Percentiles rank a stretch among this genome's conserved stretches.
These are phyloP conservation scores for Rhynchonycteris naso DNA, from an alignment of 2,797 vertebrate species.

Conservation along the genomic window DNA sequence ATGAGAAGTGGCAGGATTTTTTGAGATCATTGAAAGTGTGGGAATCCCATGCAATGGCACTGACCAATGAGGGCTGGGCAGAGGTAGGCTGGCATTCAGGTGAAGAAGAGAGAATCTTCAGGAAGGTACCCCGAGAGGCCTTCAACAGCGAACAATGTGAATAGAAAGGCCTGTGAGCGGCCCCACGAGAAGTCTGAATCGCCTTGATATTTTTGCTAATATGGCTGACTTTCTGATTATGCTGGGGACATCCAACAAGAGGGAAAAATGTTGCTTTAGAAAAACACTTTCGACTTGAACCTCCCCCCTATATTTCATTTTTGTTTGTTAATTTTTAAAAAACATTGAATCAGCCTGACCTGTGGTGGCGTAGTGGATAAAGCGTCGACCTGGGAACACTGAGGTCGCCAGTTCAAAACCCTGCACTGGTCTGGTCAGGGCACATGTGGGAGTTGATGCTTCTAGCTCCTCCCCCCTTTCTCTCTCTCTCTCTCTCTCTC, in stretches of 20 bases:
- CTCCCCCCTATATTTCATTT: background rate
- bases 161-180: background rate
- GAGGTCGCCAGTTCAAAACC: too few relatives aligned
- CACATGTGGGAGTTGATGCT: too few relatives aligned
- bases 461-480: too few relatives aligned
- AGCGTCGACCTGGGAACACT: too few relatives aligned
- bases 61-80: background rate
- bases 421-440: too few relatives aligned
- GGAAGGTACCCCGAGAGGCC: background rate
- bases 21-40: background rate
- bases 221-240: background rate
- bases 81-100: too few relatives aligned
- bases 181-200: background rate
- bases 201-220: background rate
- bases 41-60: fast-evolving
- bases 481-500: too few relatives aligned
- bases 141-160: fast-evolving
- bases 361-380: too few relatives aligned
- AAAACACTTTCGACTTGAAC: too few relatives aligned
- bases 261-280: background rate
- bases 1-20: background rate
- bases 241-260: background rate
- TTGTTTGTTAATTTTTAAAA: background rate
- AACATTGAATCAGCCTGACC: background rate
- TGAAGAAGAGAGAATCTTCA: background rate